Evolutionary conservation across 1,140 invertebrate species (phyloP).

Genomic region (Anagrus nilaparvatae): DNA sequence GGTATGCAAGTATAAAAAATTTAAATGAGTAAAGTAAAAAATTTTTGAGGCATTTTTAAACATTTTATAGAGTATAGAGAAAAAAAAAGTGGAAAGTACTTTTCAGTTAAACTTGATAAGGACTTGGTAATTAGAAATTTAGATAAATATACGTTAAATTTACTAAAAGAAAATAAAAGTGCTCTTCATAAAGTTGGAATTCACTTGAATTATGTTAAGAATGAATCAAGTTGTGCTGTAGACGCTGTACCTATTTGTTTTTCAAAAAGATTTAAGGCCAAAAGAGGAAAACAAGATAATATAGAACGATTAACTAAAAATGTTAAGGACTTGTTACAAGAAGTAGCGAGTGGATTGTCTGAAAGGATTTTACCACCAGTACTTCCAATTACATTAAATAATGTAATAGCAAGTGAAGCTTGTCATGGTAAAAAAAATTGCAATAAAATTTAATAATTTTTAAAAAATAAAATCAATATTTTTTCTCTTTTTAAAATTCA

Average conservation of each 20-base stretch:
- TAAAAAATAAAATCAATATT: background rate
- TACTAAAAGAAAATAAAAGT: slow-evolving; percentile 20
- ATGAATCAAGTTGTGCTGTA: slow-evolving; percentile 21
- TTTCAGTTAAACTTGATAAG: slow-evolving; percentile 22
- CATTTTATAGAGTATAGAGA: slow-evolving; percentile 29
- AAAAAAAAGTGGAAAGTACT: slow-evolving; percentile 21
- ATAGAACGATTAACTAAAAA: slow-evolving; percentile 19
- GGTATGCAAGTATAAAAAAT: too few species aligned
- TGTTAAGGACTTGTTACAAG: slow-evolving; percentile 25
- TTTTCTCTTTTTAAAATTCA: slow-evolving; percentile 14
- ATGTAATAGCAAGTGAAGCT: slow-evolving; percentile 36
- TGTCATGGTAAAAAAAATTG: slow-evolving; percentile 30
- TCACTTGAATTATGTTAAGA: slow-evolving; percentile 17
- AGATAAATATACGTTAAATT: slow-evolving; percentile 12
- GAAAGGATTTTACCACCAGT: slow-evolving; percentile 15
- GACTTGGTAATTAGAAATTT: slow-evolving; percentile 27
- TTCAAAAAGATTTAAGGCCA: slow-evolving; percentile 20
- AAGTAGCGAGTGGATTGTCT: slow-evolving; percentile 25
- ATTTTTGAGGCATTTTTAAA: too few species aligned
- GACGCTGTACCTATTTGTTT: slow-evolving; percentile 33
- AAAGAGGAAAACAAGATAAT: background rate
- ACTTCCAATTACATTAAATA: slow-evolving; percentile 33
- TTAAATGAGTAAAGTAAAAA: too few species aligned
- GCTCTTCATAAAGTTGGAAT: slow-evolving; percentile 30
- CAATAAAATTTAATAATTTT: background rate